Percentiles rank a stretch among this genome's conserved stretches.
Conservation (phyloP, 1,140 invertebrate genomes). For the Diploscapter pachys region DNA sequence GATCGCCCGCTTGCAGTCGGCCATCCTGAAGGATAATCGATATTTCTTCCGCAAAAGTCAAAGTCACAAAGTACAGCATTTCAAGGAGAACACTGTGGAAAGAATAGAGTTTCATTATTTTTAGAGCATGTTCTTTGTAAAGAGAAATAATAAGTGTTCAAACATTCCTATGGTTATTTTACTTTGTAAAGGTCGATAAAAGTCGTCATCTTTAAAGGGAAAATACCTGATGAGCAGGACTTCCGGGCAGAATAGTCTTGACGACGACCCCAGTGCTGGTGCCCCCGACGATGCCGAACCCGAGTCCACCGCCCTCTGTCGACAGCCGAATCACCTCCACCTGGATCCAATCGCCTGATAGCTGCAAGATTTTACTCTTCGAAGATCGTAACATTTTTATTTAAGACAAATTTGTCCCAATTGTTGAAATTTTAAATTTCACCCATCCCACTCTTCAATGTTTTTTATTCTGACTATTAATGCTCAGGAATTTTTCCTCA, state of each 20-base stretch:
- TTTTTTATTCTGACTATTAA: too few species aligned
- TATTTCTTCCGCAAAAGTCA: slow-evolving; percentile 17
- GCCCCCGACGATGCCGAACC: slow-evolving; percentile 91
- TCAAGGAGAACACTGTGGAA: background rate
- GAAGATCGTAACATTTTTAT: too few species aligned
- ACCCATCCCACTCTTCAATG: too few species aligned
- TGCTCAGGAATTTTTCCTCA: too few species aligned
- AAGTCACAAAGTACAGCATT: background rate
- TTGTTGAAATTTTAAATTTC: too few species aligned
- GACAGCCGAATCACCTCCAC: slow-evolving; percentile 53
- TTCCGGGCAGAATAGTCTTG: slow-evolving; percentile 86
- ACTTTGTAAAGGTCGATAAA: background rate
- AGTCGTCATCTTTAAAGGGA: background rate
- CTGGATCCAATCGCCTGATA: slow-evolving; percentile 57
- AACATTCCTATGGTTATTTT: too few species aligned
- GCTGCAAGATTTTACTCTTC: slow-evolving; percentile 35
- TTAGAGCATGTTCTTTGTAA: too few species aligned
- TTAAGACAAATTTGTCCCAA: too few species aligned
- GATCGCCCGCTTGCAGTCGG: slow-evolving; percentile 82
- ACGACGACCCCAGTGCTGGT: slow-evolving; percentile 92
- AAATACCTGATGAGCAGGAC: slow-evolving; percentile 80
- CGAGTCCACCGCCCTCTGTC: slow-evolving; percentile 60
- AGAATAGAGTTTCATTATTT: background rate
- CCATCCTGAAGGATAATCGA: slow-evolving; percentile 68
- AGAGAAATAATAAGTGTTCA: too few species aligned